Conservation (phyloP, 1,140 invertebrate genomes). For the Drosophila nebulosa region DNA sequence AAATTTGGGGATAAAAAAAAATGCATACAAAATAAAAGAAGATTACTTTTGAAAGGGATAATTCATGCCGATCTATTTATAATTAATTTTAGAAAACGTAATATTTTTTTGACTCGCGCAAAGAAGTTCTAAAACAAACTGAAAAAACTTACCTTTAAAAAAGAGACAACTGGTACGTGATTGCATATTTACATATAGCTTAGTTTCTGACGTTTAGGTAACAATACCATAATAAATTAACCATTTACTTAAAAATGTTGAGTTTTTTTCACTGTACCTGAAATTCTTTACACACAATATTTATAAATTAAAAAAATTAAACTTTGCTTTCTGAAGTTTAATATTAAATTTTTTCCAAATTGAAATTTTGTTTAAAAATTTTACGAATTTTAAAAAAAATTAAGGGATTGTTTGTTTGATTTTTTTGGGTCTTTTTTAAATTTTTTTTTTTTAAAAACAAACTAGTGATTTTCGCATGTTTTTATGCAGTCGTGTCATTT, state of each 20-base stretch:
- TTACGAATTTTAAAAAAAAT: background rate
- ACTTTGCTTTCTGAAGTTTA: too few species aligned
- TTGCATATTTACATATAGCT: background rate
- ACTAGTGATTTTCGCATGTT: constrained; percentile 52
- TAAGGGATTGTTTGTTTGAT: constrained; percentile 13
- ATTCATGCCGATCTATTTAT: background rate
- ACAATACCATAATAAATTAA: too few species aligned
- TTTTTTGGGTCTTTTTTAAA: too few species aligned
- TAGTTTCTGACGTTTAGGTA: constrained; percentile 12
- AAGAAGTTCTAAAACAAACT: constrained; percentile 22
- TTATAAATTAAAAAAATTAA: too few species aligned
- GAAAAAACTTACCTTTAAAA: background rate
- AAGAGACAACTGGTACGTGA: constrained; percentile 23
- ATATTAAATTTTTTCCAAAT: too few species aligned
- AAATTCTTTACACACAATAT: too few species aligned
- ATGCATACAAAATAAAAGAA: constrained; percentile 28
- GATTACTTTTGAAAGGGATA: constrained; percentile 9
- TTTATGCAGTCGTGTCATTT: constrained; percentile 41
- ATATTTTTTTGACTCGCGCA: background rate
- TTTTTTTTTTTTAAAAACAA: constrained; percentile 10
- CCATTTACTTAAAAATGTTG: background rate
- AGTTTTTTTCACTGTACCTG: too few species aligned
- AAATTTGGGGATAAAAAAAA: background rate
- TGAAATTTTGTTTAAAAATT: background rate
- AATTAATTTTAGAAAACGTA: background rate